Evolutionary conservation across 2,113 vertebrate species (phyloP), one percentile per base, ranked within the genome.

Genomic region (Rhadina sibilatrix): DNA sequence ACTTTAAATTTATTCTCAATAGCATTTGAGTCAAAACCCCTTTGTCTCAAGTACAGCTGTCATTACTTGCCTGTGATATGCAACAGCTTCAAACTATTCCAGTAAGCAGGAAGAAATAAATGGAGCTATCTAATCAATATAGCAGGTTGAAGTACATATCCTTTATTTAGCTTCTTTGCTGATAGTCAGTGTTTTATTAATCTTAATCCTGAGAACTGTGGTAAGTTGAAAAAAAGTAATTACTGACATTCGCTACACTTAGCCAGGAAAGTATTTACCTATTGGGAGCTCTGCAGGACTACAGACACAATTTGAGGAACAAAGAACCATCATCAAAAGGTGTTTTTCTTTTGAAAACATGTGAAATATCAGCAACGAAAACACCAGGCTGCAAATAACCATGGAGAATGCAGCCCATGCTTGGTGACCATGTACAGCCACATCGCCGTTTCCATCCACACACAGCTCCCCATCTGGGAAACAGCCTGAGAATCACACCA

Each of bases 361-460:
- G 9, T 78, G 37, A 74, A 77, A 33, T 30, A 17, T 31, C 24
- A 40, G 15, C 3, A 10, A 37, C 10, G 6, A 81, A 93, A 89
- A 88, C 35, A 57, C 9, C 24, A 27, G 24, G 35, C 17, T 66
- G 30, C 24, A 57, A 77, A 53, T 31, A 65, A 27, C 27, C 0
- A 0, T 8, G 8, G 53, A 80, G 79, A 33, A 47, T 3, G 19
- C 5, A 19, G 5, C 18, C 15, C 0, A 0, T 20, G 6, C 16
- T 66, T 6, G 3, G 21, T 17, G 44, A 14, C 35, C 25, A 5
- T 6, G 6, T 66, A 22, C 33, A 42, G 21, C 7, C 24, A 11
- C 1, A 1, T 11, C 0, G 0, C 24, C 87, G 4, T 40, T 81
- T 42, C 40, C 64, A 93, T 23, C 9, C 0, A 1, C 11, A 15